Base-by-base conservation (phyloP, 2,113 vertebrate species). In the Melanocharis versteri region DNA sequence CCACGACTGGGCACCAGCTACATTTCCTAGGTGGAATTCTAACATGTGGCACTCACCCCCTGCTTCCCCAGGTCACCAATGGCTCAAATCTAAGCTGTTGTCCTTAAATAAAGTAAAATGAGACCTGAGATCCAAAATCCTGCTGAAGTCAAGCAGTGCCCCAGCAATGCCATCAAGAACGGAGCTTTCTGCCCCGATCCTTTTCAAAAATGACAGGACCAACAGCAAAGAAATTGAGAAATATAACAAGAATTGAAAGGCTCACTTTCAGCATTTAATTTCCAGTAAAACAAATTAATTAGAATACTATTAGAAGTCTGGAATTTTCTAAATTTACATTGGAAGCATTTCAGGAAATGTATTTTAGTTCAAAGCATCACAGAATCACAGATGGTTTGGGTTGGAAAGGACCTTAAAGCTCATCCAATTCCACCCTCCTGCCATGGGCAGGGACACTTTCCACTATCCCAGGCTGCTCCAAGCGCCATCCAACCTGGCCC, bases 31-130 rank as follows among this genome's bases (percentile, higher is more conserved):
- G 50, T 57, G 73, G 44, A 84, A 65, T 45, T 42, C 24, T 13
- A 40, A 39, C 0, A 0, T 4, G 45, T 16, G 20, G 58, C 22
- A 13, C 28, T 20, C 64, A n/a, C 10, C 18, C n/a, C 20, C 56
- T 68, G 42, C 21, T 15, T 84, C 27, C 18, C 7, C 83, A n/a
- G 8, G 20, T 72, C 66, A 80, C 11, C 45, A 7, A 3, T 1
- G 44, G 81, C 53, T 47, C 76, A 60, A 48, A 69, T 15, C 24
- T 10, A 15, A 44, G 48, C 45, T 79, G 58, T 13, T 22, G 2
- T 5, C 60, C 47, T 64, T 12, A 23, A 57, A 66, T 26, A 64
- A 83, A 89, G 9, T 10, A 8, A 73, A 87, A 82, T 6, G 17
- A 89, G 31, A 56, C 15, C n/a, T 26, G 54, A 84, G 50, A 62